Base-by-base conservation (phyloP, 1,140 invertebrate species). In the Drosophila subobscura region DNA sequence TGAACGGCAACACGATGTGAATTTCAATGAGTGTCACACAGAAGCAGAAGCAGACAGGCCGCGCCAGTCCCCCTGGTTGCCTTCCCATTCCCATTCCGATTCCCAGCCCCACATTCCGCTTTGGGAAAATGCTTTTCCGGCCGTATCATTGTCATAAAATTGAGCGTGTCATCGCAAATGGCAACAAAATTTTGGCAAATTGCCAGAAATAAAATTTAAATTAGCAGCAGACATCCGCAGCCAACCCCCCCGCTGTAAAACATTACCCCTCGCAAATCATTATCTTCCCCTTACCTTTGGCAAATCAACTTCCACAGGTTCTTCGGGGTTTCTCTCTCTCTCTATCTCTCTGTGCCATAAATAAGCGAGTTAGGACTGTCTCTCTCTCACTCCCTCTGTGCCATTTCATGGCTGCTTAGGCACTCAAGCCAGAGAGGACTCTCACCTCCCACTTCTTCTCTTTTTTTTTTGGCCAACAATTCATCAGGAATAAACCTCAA, bases 151-250 rank as follows among this genome's bases (percentile, higher is more conserved):
- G 83, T 63, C 74, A 83, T 88, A 88, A 86, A 86, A 88, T 52
- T 37, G 75, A 83, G 83, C 83, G 79, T 77, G 83, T 83, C 83
- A 83, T 89, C 83, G 73, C 79, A 88, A 88, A 88, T 79, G 79
- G 83, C 83, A 86, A 86, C 83, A 83, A 86, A 37, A 86, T 88
- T 88, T 88, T 86, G 61, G 58, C 84, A 88, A 88, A 88, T 88
- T 88, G 83, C 83, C 78, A 77, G 75, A 89, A 88, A 88, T 88
- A 88, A 88, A 88, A 88, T 88, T 83, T 88, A 88, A 88, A 88
- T 88, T 88, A 88, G 84, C 83, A 83, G 63, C 70, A 42, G 23
- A 27, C 45, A 73, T 64, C 50, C 59, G 55, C 66, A 50, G 53
- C 52, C 61, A 7, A 6, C 27, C 6, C 27, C 29, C 29, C 8